A percentile compares a stretch with the other conserved stretches of the same genome.
These are phyloP conservation scores for Hippoglossus stenolepis DNA, from an alignment of 2,113 vertebrate genomes.

Conservation along the genomic window DNA sequence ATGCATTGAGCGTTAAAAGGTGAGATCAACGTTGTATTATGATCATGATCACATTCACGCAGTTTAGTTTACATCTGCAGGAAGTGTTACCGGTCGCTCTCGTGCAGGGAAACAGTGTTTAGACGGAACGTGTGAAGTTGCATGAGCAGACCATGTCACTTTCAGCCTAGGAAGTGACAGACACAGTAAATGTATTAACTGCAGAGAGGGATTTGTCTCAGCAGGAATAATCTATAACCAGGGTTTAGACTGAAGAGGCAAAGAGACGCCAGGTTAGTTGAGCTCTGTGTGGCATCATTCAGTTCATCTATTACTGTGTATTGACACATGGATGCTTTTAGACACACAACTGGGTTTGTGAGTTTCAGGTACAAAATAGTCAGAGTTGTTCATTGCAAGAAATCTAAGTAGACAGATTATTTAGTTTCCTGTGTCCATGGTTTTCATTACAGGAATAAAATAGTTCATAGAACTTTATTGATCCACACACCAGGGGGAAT, in stretches of 20 bases:
- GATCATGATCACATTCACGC: background rate
- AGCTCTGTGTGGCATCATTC: background rate
- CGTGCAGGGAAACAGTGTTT: background rate
- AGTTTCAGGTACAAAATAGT: no score
- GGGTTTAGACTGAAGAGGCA: background rate
- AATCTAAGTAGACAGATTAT: no score
- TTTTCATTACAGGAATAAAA: no score
- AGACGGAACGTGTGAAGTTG: background rate
- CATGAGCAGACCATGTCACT: background rate
- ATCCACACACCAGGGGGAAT: no score
- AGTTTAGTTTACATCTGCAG: background rate
- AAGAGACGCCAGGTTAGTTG: background rate
- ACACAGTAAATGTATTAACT: background rate
- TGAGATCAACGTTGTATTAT: slow-evolving; percentile 11
- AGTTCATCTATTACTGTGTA: background rate
- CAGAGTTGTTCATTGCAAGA: no score
- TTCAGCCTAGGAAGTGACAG: background rate
- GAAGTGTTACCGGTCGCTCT: background rate
- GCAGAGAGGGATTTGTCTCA: background rate
- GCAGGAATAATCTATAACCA: background rate
- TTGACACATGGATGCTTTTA: background rate
- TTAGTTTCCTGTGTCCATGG: no score
- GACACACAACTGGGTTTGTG: no score
- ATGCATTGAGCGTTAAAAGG: background rate
- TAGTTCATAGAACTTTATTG: no score